These are phyloP conservation scores for Tachina grossa DNA, from an alignment of 2,888 invertebrate species.

Conservation along the genomic window DNA sequence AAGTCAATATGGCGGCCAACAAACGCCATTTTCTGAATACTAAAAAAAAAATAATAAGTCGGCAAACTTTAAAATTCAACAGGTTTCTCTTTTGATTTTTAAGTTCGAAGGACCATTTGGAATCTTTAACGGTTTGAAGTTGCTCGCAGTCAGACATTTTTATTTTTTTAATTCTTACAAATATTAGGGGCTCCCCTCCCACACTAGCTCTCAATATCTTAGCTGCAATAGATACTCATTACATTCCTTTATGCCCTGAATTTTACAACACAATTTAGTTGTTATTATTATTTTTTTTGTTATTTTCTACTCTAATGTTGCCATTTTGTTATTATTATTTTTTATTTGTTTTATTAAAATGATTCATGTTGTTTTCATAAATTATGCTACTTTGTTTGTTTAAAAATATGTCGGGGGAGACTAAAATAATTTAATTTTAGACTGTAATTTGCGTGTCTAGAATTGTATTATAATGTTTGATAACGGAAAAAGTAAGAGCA, in stretches of 20 bases:
- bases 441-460: slow-evolving; percentile 2
- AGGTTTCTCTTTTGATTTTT: too few species aligned
- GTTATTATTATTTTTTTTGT: neutral
- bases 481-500: neutral
- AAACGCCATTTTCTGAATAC: too few species aligned
- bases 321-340: neutral
- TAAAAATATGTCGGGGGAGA: neutral
- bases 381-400: slow-evolving; percentile 41
- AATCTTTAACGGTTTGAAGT: too few species aligned
- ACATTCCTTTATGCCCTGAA: neutral
- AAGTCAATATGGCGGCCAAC: too few species aligned
- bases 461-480: slow-evolving; percentile 36
- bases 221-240: neutral
- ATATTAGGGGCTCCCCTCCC: too few species aligned
- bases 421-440: slow-evolving; percentile 17
- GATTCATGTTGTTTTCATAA: slow-evolving; percentile 43
- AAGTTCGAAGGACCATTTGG: too few species aligned
- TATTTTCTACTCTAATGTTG: slow-evolving; percentile 5
- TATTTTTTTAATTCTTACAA: too few species aligned
- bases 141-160: too few species aligned
- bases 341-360: slow-evolving; percentile 15
- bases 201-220: too few species aligned
- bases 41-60: too few species aligned
- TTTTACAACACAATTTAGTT: neutral
- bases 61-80: too few species aligned